phyloP scores from a whole-genome alignment of 2,113 vertebrate species.

The Phodopus roborovskii region DNA sequence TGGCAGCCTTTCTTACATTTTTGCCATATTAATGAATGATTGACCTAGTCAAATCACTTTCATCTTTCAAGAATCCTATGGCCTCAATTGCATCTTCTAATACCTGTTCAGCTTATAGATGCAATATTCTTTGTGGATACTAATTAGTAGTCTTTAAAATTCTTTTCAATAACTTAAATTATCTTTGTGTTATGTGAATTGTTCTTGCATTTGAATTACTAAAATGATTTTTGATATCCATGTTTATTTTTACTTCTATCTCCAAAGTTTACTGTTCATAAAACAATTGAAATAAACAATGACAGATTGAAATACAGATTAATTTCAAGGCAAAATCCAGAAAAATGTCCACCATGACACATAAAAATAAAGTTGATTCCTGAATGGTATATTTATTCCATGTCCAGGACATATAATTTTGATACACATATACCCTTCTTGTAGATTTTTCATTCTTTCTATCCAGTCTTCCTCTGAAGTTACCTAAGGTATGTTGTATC shows the following conservation, averaged over 20 bases:
- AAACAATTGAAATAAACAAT: background rate
- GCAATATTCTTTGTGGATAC: background rate
- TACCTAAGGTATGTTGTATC: rapidly evolving
- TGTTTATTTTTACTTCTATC: background rate
- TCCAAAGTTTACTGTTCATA: background rate
- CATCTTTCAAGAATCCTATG: background rate
- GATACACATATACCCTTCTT: too few species aligned
- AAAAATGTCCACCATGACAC: background rate
- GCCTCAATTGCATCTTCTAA: background rate
- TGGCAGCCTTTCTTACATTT: background rate
- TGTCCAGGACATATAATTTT: background rate
- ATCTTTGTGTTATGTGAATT: background rate
- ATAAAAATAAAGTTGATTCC: background rate
- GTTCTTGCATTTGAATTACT: background rate
- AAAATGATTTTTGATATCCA: background rate
- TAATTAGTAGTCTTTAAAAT: constrained; percentile 4
- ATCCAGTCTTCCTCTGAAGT: too few species aligned
- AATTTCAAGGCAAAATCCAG: background rate
- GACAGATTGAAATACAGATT: background rate
- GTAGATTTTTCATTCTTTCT: too few species aligned
- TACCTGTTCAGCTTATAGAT: background rate
- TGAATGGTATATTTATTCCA: background rate
- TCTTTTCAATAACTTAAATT: constrained; percentile 8
- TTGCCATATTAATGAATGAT: background rate
- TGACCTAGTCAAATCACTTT: background rate